Conservation (phyloP, 2,113 vertebrate genomes). For the Piprites chloris region DNA sequence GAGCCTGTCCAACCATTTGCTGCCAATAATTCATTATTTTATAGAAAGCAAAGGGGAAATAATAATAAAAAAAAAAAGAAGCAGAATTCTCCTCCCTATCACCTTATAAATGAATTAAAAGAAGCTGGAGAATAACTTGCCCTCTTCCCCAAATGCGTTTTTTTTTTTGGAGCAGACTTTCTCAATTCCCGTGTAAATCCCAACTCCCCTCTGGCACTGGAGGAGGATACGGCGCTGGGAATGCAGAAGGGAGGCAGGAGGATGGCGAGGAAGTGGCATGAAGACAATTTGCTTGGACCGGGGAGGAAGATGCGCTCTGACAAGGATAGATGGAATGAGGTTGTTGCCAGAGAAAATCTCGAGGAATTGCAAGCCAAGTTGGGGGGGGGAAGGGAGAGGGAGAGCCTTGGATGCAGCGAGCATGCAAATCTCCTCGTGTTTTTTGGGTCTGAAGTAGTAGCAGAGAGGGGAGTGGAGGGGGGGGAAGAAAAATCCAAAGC, state of each 20-base stretch:
- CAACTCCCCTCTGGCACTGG: background rate
- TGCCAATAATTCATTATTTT: background rate
- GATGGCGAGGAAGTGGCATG: background rate
- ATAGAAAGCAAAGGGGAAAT: background rate
- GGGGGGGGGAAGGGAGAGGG: background rate
- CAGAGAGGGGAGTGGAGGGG: background rate
- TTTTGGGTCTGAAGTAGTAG: slow-evolving; percentile 12
- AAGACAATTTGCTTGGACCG: slow-evolving; percentile 13
- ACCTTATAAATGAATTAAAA: background rate
- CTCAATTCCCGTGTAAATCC: background rate
- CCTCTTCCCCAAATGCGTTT: background rate
- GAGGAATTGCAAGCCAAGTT: slow-evolving; percentile 14
- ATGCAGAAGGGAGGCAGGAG: background rate
- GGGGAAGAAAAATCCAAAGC: background rate
- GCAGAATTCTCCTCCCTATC: background rate
- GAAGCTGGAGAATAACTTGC: background rate
- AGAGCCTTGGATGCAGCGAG: background rate
- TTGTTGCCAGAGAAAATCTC: slow-evolving; percentile 32
- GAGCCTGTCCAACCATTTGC: background rate
- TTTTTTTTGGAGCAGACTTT: slow-evolving; percentile 21
- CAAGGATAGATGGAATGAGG: slow-evolving; percentile 49
- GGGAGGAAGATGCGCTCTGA: slow-evolving; percentile 46
- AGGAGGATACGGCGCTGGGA: background rate
- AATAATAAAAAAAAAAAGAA: background rate
- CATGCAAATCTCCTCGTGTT: slow-evolving; percentile 1